These are phyloP conservation scores for Idaea aversata DNA, from an alignment of 2,888 invertebrate genomes.

Conservation along the genomic window DNA sequence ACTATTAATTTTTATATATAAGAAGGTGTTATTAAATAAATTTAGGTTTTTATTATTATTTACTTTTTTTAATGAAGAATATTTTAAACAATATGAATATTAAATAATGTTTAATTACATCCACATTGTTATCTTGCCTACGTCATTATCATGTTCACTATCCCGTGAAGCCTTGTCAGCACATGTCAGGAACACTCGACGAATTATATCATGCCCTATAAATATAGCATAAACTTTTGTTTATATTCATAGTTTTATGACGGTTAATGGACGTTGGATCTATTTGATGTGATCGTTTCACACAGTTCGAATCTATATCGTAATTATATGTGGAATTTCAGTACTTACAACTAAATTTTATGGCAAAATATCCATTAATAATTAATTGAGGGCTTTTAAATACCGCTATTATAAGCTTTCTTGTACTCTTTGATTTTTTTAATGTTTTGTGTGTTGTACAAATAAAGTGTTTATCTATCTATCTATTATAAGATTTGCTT, in stretches of 20 bases:
- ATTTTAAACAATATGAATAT: conserved; percentile 13
- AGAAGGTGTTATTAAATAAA: no score
- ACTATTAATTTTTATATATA: no score
- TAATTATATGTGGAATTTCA: not conserved
- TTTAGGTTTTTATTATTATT: no score
- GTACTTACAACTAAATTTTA: no score
- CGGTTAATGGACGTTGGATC: not conserved
- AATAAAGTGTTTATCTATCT: no score
- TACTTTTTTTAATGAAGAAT: not conserved
- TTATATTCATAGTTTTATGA: not conserved
- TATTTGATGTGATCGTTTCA: not conserved
- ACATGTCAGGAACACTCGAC: conserved; percentile 26
- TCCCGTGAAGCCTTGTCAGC: conserved; percentile 23
- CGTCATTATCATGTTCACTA: conserved; percentile 12
- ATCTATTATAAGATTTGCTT: no score
- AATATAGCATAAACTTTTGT: not conserved
- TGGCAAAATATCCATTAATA: not conserved
- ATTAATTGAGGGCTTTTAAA: not conserved
- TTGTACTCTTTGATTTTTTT: no score
- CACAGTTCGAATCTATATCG: not conserved
- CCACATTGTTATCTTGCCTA: conserved; percentile 1
- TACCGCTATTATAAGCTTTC: not conserved
- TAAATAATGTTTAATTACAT: not conserved
- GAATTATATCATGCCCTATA: not conserved
- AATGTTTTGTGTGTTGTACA: no score